phyloP scores from a whole-genome alignment of 2,797 vertebrate species.

The Spinibarbus caldwelli region DNA sequence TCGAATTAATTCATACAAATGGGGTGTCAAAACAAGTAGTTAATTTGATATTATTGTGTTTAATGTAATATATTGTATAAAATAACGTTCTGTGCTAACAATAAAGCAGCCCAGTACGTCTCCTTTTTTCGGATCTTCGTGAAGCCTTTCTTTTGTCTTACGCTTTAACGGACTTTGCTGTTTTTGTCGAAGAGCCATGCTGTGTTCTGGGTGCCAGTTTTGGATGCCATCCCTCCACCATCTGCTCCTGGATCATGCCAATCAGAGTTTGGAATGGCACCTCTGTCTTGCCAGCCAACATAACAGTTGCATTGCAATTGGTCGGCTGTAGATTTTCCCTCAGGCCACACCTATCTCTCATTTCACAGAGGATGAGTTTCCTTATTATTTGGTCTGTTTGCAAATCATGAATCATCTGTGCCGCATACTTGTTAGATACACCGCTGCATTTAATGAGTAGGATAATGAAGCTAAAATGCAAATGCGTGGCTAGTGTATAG shows the following conservation, averaged over 20 bases:
- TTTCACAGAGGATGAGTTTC: slow-evolving; percentile 48
- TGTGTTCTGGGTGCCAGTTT: slow-evolving; percentile 66
- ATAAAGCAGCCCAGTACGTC: not conserved
- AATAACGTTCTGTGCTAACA: not conserved
- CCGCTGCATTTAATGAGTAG: not conserved
- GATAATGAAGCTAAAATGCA: slow-evolving; percentile 38
- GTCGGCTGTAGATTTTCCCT: slow-evolving; percentile 52
- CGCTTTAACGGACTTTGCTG: slow-evolving; percentile 51
- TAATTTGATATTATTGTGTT: not conserved
- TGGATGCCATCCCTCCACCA: slow-evolving; percentile 72
- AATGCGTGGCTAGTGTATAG: not conserved
- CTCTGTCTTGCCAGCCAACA: slow-evolving; percentile 58
- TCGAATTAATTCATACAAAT: slow-evolving; percentile 7
- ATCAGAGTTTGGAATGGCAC: slow-evolving; percentile 59
- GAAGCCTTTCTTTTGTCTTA: slow-evolving; percentile 43
- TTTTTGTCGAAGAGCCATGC: slow-evolving; percentile 50
- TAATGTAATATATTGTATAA: not conserved
- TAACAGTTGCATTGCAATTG: slow-evolving; percentile 56
- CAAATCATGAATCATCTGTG: slow-evolving; percentile 34
- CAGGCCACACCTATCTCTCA: slow-evolving; percentile 47
- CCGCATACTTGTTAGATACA: slow-evolving; percentile 8
- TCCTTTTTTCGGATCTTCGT: not conserved
- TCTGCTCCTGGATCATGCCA: slow-evolving; percentile 73
- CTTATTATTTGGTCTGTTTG: slow-evolving; percentile 40
- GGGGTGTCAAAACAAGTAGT: not conserved